Evolutionary conservation across 2,797 vertebrate species (phyloP).

Genomic region (Poeciliopsis turneri): DNA sequence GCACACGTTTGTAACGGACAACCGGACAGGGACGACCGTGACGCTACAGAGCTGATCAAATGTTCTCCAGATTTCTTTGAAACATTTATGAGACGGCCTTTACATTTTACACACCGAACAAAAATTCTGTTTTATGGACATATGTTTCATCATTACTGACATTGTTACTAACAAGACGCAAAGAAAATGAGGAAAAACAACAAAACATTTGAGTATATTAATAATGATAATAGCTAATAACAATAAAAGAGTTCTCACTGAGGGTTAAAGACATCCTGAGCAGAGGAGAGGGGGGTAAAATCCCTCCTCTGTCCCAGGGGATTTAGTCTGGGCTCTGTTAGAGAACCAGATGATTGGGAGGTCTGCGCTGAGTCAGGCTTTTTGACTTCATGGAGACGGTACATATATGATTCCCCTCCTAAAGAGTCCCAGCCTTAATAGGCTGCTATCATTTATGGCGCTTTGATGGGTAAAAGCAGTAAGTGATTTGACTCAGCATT

Average conservation of each 20-base stretch:
- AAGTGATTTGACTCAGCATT: slow-evolving; percentile 73
- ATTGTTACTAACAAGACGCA: not conserved
- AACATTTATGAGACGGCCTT: not conserved
- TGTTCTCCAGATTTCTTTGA: not conserved
- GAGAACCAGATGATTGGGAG: slow-evolving; percentile 53
- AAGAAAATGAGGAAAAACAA: not conserved
- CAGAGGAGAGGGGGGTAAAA: slow-evolving; percentile 43
- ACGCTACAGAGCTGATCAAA: not conserved
- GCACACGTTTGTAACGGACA: too few species aligned
- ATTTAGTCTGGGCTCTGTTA: slow-evolving; percentile 46
- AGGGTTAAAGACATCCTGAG: slow-evolving; percentile 33
- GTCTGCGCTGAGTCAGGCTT: slow-evolving; percentile 64
- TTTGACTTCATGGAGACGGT: slow-evolving; percentile 51
- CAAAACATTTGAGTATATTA: not conserved
- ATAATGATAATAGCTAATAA: too few species aligned
- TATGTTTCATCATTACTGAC: not conserved
- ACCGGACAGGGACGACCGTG: not conserved
- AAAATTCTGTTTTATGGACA: not conserved
- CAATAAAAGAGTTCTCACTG: slow-evolving; percentile 15
- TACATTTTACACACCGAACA: not conserved
- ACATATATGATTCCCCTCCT: slow-evolving; percentile 38
- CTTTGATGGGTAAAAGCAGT: slow-evolving; percentile 57
- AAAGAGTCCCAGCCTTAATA: slow-evolving; percentile 37
- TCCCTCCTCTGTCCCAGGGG: slow-evolving; percentile 46
- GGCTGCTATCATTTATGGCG: slow-evolving; percentile 40